Percentiles rank a stretch among this genome's conserved stretches.
These are phyloP conservation scores for Agriopis leucophaearia DNA, from an alignment of 2,888 invertebrate genomes.

Conservation along the genomic window DNA sequence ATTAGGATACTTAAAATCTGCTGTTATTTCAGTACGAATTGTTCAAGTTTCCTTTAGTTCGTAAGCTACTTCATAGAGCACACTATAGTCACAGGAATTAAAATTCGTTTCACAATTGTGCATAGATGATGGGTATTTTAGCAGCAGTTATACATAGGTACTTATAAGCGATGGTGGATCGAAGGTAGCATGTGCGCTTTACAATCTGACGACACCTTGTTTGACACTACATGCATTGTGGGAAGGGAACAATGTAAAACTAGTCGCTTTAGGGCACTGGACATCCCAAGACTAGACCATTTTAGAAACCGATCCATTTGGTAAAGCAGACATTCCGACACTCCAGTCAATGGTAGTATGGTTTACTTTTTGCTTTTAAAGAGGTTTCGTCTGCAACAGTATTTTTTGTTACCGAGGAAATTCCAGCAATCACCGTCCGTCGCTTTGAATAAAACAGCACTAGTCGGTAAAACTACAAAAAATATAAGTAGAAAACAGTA, in stretches of 20 bases:
- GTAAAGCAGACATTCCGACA: no score
- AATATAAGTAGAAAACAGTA: no score
- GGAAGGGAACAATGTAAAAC: neutral
- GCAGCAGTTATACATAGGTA: neutral
- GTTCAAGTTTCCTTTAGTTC: slow-evolving; percentile 27
- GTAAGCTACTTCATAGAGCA: slow-evolving; percentile 2
- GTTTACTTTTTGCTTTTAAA: no score
- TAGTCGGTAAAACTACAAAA: neutral
- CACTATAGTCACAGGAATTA: neutral
- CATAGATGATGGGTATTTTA: neutral
- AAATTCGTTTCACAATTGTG: slow-evolving; percentile 10
- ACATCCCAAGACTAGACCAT: no score
- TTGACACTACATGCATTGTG: no score
- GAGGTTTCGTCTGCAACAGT: slow-evolving; percentile 36
- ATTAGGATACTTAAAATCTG: slow-evolving; percentile 48
- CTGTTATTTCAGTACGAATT: slow-evolving; percentile 36
- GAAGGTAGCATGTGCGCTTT: no score
- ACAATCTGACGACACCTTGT: no score
- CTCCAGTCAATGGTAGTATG: no score
- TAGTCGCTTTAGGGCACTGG: no score
- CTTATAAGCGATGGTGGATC: neutral
- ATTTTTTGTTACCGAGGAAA: slow-evolving; percentile 50
- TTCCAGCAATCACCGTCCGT: slow-evolving; percentile 53
- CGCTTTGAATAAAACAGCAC: slow-evolving; percentile 55
- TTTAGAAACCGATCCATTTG: no score